Percentiles rank a stretch among this genome's conserved stretches.
phyloP scores from a whole-genome alignment of 2,113 vertebrate genomes.

The Phalacrocorax brasilianus region DNA sequence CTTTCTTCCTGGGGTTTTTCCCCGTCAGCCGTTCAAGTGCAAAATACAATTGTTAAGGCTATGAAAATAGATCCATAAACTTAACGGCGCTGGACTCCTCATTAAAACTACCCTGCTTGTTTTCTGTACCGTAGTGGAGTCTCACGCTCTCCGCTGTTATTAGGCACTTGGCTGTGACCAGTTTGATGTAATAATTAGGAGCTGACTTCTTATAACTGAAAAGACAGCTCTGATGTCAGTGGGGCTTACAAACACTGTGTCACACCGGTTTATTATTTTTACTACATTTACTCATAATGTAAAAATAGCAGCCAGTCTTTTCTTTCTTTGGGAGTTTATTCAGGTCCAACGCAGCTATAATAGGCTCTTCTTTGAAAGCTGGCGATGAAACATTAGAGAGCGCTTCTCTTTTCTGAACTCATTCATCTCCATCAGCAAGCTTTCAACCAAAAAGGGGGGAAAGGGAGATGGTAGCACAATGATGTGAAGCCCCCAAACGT shows the following conservation, averaged over 20 bases:
- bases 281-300: conserved; percentile 74
- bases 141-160: not conserved
- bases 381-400: conserved; percentile 28
- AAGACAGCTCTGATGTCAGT: conserved; percentile 60
- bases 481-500: not conserved
- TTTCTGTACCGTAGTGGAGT: not conserved
- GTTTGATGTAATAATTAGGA: conserved; percentile 72
- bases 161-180: conserved; percentile 55
- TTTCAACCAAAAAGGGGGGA: conserved; percentile 7
- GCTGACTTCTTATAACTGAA: conserved; percentile 51
- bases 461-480: conserved; percentile 9
- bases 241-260: conserved; percentile 63
- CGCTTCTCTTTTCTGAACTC: conserved; percentile 18
- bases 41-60: conserved; percentile 4
- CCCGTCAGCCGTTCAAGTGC: conserved; percentile 8
- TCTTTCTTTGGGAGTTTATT: conserved; percentile 71
- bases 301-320: conserved; percentile 75
- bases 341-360: conserved; percentile 36
- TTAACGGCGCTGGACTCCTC: not conserved
- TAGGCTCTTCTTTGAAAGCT: conserved; percentile 42
- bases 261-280: conserved; percentile 74
- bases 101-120: conserved; percentile 12
- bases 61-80: conserved; percentile 55
- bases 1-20: not conserved
- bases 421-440: conserved; percentile 68